Evolutionary conservation across 2,797 vertebrate species (phyloP), one percentile per base, ranked within the genome.

Genomic region (Tiaroga cobitis): DNA sequence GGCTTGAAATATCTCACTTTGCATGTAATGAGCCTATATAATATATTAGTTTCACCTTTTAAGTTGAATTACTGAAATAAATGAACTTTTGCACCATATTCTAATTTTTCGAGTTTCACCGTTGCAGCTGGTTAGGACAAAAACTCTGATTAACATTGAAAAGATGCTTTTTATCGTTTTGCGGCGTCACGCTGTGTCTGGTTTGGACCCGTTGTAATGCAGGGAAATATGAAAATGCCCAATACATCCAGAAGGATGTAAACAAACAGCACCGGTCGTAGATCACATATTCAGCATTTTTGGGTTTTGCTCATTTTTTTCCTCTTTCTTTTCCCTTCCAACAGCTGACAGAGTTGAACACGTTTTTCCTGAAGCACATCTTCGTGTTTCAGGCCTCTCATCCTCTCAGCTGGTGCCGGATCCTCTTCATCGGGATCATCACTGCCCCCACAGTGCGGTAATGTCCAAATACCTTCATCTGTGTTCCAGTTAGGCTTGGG

Each of bases 301-400:
- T 2, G 32, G 11, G 49, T 39, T 76, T 43, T 63, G 51, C 29
- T 7, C 7, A 8, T 21, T 77, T 56, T 65, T 61, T 3, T n/a
- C 39, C 34, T 46, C 51, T 63, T 26, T 18, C 19, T 84, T 43
- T 87, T 49, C 80, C 74, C 67, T 21, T 74, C 43, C 79, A 26
- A 72, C 63, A 99, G 98, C 94, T 99, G 56, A 99, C 98, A 1
- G 98, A 99, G 90, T 91, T 99, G 91, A 99, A 99, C 93, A 99
- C 98, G 0, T 99, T 99, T 95, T 99, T 99, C 96, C 93, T 99
- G 93, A 99, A 99, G 88, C 98, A 99, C 88, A 99, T 99, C 90
- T 99, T 99, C 90, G 91, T 99, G 87, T 99, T 99, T 92, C 97
- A 98, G 89, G 97, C 98, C 26, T 96, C 97, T 88, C 98, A 99